These are phyloP conservation scores for Piaya cayana DNA, from an alignment of 2,113 vertebrate species.

Conservation along the genomic window DNA sequence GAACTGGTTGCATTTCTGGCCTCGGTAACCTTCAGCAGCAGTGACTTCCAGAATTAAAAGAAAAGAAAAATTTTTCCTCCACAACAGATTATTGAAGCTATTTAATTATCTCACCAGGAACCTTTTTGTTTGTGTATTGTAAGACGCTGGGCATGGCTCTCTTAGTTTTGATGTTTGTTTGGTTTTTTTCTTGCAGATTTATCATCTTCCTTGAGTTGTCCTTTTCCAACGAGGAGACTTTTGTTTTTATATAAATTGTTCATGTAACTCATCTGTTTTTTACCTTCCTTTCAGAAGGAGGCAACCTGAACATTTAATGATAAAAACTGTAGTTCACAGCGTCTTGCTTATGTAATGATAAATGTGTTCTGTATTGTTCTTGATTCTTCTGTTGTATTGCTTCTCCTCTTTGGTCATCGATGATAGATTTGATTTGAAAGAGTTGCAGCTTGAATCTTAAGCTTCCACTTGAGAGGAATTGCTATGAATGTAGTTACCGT, in stretches of 20 bases:
- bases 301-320: background rate
- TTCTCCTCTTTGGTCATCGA: background rate
- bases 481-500: background rate
- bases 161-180: background rate
- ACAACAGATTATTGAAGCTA: background rate
- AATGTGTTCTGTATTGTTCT: background rate
- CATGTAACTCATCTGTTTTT: background rate
- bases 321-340: background rate
- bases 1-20: background rate
- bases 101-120: background rate
- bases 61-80: background rate
- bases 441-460: background rate
- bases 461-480: background rate
- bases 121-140: background rate
- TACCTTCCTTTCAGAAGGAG: background rate
- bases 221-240: background rate
- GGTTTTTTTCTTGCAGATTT: background rate
- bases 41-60: background rate
- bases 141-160: background rate
- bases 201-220: background rate
- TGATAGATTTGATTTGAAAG: background rate
- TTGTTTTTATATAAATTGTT: background rate
- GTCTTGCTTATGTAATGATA: background rate
- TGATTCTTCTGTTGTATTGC: background rate
- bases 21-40: background rate